Base-by-base conservation (phyloP, 2,113 vertebrate genomes). In the Crypturellus undulatus region DNA sequence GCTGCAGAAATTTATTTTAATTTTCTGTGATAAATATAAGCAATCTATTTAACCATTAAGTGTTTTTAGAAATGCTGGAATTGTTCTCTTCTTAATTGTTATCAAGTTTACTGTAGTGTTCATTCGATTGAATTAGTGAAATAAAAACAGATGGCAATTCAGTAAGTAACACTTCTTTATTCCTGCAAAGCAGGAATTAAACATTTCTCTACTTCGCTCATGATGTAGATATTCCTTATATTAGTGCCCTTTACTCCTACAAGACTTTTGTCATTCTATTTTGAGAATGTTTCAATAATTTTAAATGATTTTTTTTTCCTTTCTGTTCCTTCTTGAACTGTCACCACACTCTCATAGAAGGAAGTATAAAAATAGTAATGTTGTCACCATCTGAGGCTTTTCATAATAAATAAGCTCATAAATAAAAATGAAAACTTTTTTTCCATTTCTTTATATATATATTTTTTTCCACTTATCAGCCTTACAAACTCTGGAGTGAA, bases 391-490 rank as follows among this genome's bases (percentile, higher is more conserved):
- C 24, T 6, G 11, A 59, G 22, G 3, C 3, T 32, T 52, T 42
- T 11, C 1, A 56, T 49, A 78, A 19, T 18, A 68, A 72, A 79
- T 22, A 52, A 54, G 1, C 2, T 59, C 12, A n/a, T n/a, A n/a
- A n/a, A 70, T 38, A 78, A 73, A 56, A 82, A 60, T 19, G 1
- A 2, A 64, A 5, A 25, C 25, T 56, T 47, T 34, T 0, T 67
- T n/a, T 32, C 36, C 1, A 30, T 25, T 68, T 47, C 20, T 32
- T 49, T 56, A 38, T 40, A 4, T n/a, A 32, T 8, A 26, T n/a
- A 59, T 30, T 0, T 0, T 1, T 1, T 2, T 12, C 2, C 19
- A 52, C 6, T 59, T 81, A 47, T 42, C 6, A 52, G 5, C 36
- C 40, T 52, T 85, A 42, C 22, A 78, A 73, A 34, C 2, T 45